Conservation (phyloP, 2,888 invertebrate species). For the Crossocerus cetratus region DNA sequence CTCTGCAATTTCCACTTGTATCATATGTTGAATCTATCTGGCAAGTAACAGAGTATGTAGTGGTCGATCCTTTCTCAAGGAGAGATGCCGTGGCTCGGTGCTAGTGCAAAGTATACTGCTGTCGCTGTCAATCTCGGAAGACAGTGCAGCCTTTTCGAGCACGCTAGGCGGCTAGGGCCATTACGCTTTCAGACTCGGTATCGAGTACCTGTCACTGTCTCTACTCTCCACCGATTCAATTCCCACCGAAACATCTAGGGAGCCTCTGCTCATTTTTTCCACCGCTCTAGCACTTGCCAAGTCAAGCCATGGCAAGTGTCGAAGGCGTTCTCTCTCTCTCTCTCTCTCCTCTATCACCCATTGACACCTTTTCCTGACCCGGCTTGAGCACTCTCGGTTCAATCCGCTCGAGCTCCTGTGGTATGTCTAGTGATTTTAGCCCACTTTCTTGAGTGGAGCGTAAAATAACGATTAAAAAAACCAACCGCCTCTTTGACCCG, state of each 20-base stretch:
- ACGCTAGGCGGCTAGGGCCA: constrained; percentile 34
- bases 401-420: too few relatives aligned
- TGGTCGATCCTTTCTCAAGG: background rate
- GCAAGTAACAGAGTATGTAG: too few relatives aligned
- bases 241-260: constrained; percentile 23
- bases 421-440: too few relatives aligned
- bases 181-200: constrained; percentile 62
- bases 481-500: too few relatives aligned
- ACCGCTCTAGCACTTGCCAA: background rate
- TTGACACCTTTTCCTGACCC: constrained; percentile 1
- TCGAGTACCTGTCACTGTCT: constrained; percentile 68
- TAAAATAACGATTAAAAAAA: too few relatives aligned
- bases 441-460: too few relatives aligned
- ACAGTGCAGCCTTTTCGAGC: constrained; percentile 15
- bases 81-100: background rate
- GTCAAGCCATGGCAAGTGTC: background rate
- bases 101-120: constrained; percentile 23
- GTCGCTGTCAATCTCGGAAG: constrained; percentile 44
- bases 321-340: too few relatives aligned
- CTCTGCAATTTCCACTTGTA: too few relatives aligned
- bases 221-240: constrained; percentile 60
- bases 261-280: background rate
- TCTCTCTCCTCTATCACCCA: too few relatives aligned
- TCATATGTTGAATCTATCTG: too few relatives aligned
- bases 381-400: too few relatives aligned